Conservation (phyloP, 2,888 invertebrate genomes). For the Conchocele bisecta region DNA sequence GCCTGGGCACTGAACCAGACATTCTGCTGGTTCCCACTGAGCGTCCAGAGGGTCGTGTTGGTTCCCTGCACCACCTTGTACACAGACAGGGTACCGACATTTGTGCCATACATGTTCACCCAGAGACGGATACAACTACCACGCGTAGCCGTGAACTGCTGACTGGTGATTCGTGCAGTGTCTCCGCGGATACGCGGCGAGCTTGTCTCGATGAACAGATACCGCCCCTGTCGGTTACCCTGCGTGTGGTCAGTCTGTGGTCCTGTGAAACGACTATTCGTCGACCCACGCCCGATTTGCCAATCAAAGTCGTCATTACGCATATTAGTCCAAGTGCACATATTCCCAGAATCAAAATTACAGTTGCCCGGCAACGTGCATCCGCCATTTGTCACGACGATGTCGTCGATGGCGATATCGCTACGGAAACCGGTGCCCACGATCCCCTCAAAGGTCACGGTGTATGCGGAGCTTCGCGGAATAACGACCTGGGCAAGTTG, state of each 20-base stretch:
- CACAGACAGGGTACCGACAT: conserved; percentile 73
- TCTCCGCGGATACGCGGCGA: conserved; percentile 61
- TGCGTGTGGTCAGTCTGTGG: conserved; percentile 74
- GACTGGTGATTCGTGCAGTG: conserved; percentile 65
- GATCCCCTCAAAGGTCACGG: conserved; percentile 74
- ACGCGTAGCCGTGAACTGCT: conserved; percentile 49
- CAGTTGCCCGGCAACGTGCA: conserved; percentile 73
- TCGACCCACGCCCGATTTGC: conserved; percentile 69
- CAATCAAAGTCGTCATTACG: conserved; percentile 77
- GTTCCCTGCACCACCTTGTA: conserved; percentile 53
- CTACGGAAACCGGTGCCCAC: conserved; percentile 67
- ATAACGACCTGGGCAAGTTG: conserved; percentile 63
- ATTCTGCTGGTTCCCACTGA: conserved; percentile 66
- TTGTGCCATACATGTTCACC: conserved; percentile 77
- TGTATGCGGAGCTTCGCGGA: conserved; percentile 57
- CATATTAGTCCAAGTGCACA: conserved; percentile 74
- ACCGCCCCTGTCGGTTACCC: conserved; percentile 71
- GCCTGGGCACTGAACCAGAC: conserved; percentile 72
- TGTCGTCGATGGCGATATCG: conserved; percentile 79
- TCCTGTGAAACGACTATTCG: conserved; percentile 64
- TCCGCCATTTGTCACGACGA: conserved; percentile 66
- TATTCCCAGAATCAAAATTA: conserved; percentile 73
- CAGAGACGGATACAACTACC: conserved; percentile 73
- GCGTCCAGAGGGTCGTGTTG: conserved; percentile 70
- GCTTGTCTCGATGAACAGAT: conserved; percentile 83